Base-by-base conservation (phyloP, 2,113 vertebrate genomes). In the Aviceda subcristata region DNA sequence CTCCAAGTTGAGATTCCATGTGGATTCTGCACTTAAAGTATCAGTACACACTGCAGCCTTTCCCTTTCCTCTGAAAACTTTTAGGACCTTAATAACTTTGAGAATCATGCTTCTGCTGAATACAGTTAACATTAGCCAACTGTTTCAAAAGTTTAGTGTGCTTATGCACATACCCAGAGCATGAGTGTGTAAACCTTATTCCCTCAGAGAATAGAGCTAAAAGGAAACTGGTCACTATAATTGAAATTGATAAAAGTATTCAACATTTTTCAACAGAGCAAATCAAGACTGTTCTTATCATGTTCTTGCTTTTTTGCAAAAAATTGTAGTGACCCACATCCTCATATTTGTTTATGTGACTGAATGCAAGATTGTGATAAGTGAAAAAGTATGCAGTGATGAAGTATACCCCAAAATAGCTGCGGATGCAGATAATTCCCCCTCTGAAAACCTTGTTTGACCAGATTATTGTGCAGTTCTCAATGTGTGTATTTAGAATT, bases 261-360 rank as follows among this genome's bases (percentile, higher is more conserved):
- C 71, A 79, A 12, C 22, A 4, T 85, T 93, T 90, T 91, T 88
- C 66, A 82, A 57, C 21, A 9, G 32, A 78, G 39, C 10, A 73
- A 74, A 88, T 77, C 76, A 90, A 85, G 56, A 21, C 32, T 57
- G 36, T 41, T 92, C 73, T 87, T 92, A 79, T 22, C 69, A n/a
- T 23, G 15, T 75, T 86, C 50, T 66, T 79, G 41, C 10, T 56
- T 80, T 71, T 72, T 38, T 91, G 34, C 29, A 85, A 88, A 73
- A 92, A 69, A 50, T 10, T 21, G 15, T 50, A 86, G 66, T 82
- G 89, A 90, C 63, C 92, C 91, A 26, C 72, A 69, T 95, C 87
- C 55, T 96, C 75, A 11, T 94, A 69, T 96, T 95, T 73, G 21
- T 63, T 93, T 93, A 34, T 95, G 75, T 90, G 92, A 84, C 60